Conservation (phyloP, 2,113 vertebrate genomes). For the Carlito syrichta region DNA sequence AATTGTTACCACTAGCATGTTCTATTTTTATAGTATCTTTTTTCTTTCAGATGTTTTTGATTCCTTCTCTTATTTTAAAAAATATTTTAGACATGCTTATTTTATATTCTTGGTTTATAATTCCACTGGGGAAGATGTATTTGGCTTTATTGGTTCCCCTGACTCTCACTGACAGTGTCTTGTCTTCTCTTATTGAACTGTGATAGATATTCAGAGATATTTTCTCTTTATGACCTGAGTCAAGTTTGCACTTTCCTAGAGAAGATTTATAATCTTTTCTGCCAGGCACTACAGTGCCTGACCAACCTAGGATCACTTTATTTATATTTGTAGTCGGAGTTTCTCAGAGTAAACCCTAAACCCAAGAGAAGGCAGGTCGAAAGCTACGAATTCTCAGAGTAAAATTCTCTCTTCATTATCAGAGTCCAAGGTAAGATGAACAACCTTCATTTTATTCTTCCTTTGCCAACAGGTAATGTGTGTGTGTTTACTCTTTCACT, state of each 20-base stretch:
- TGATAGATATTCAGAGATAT: not conserved
- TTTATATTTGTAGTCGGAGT: not conserved
- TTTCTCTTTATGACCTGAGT: not conserved
- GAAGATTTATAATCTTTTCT: not conserved
- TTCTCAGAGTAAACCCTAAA: not conserved
- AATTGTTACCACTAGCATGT: not conserved
- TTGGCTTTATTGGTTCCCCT: not conserved
- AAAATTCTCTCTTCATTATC: not conserved
- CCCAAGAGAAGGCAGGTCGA: not conserved
- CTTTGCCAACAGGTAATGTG: not conserved
- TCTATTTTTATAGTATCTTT: not conserved
- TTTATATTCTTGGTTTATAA: not conserved
- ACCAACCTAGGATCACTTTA: not conserved
- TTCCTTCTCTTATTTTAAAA: not conserved
- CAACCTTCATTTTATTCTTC: not conserved
- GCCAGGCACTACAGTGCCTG: too few species aligned
- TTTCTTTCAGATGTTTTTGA: not conserved
- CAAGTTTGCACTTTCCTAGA: not conserved
- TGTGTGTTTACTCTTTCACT: not conserved
- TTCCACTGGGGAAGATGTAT: not conserved
- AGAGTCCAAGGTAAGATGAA: not conserved
- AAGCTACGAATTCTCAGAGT: not conserved
- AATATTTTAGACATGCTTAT: not conserved
- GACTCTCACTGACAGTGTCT: not conserved
- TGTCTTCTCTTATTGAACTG: not conserved